Base-by-base conservation (phyloP, 2,888 invertebrate genomes). In the Bombylius discolor region DNA sequence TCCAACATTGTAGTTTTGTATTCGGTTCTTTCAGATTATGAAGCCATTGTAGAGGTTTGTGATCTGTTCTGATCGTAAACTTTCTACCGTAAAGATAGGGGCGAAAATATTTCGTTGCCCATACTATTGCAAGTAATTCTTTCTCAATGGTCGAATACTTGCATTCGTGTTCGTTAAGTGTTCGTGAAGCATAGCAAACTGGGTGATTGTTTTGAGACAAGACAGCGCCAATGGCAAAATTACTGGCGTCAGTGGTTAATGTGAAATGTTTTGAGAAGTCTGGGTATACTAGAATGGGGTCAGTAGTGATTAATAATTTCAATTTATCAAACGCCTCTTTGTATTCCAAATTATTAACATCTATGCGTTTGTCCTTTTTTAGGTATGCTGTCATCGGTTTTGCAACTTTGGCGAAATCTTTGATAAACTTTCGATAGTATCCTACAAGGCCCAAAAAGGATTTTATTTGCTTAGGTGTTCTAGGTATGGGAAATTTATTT, bases 51-150 rank as follows among this genome's bases (percentile, higher is more conserved):
- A 72, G 53, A 0, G 70, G 69, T 55, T 65, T 60, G 55, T 73
- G 72, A 52, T 74, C 73, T 0, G 70, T 73, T 5, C 66, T 63
- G 0, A 73, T 68, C 0, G 56, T 64, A 45, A 74, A 72, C 52
- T 64, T 64, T 44, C 61, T 61, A 4, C 67, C 68, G 34, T 67
- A 68, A 5, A 70, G n/a, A 23, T 69, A 69, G 1, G 66, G 67
- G 34, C 68, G 47, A 39, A 69, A 70, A 51, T 68, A 64, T 59
- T 68, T 67, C 2, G 60, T 56, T 0, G 66, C 67, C 65, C 64
- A 67, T 1, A 68, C 62, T 5, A 70, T 64, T 1, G 61, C 63
- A 46, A 68, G 39, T 6, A 69, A 50, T 60, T 70, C 68, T 49
- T 68, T 69, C 55, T 70, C 67, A 9, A 67, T 62, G 2, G 62